Percentiles rank a stretch among this genome's conserved stretches.
Evolutionary conservation across 2,888 invertebrate genomes (phyloP).

Genomic region (Miltochrista miniata): DNA sequence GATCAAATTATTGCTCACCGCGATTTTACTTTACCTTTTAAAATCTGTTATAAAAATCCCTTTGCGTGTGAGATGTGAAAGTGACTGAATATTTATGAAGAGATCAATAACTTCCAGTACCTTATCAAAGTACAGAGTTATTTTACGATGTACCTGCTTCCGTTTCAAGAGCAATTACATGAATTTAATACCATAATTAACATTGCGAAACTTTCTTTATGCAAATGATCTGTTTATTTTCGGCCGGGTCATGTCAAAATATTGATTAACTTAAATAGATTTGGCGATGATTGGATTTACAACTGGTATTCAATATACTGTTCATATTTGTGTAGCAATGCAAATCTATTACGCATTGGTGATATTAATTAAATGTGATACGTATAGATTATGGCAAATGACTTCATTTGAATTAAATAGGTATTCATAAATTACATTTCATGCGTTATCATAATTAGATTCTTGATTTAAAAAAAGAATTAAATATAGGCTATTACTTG

Average conservation of each 20-base stretch:
- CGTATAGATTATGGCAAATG: too few species aligned
- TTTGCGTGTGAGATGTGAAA: constrained; percentile 65
- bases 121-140: constrained; percentile 64
- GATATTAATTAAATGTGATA: too few species aligned
- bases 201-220: constrained; percentile 54
- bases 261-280: constrained; percentile 14
- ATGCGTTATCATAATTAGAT: too few species aligned
- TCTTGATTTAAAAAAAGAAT: too few species aligned
- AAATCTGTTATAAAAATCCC: constrained; percentile 48
- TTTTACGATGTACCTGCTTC: constrained; percentile 54
- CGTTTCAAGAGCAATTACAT: constrained; percentile 45
- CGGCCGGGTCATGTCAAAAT: constrained; percentile 16
- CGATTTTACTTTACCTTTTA: constrained; percentile 43
- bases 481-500: too few species aligned
- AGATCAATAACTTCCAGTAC: constrained; percentile 54
- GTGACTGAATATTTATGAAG: constrained; percentile 72
- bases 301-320: constrained; percentile 4
- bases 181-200: constrained; percentile 49
- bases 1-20: constrained; percentile 40
- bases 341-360: too few species aligned
- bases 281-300: constrained; percentile 1
- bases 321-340: too few species aligned
- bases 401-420: too few species aligned
- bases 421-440: too few species aligned
- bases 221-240: constrained; percentile 49